These are phyloP conservation scores for crab-eating macaque (Macaca fascicularis) DNA, from an alignment of 2,113 vertebrate species.

Conservation along the genomic window T2T-MFA8v1.1 NC_088388.1:85153001-85153500, in stretches of 20 bases:
- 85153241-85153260: background rate
- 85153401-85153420: slow-evolving; percentile 31
- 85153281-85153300: background rate
- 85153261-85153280: background rate
- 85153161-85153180: background rate
- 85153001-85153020: background rate
- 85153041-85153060: slow-evolving; percentile 13
- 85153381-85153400: background rate
- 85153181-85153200: background rate
- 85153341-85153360: background rate
- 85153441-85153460: background rate
- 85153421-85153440: background rate
- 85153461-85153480: background rate
- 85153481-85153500: background rate
- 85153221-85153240: background rate
- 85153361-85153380: slow-evolving; percentile 19
- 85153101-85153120: slow-evolving; percentile 28
- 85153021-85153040: background rate
- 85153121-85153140: background rate
- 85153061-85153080: background rate
- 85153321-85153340: background rate
- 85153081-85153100: background rate
- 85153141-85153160: background rate
- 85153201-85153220: background rate
- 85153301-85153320: background rate